Base-by-base conservation (phyloP, 2,797 vertebrate species). In the Dallia pectoralis region DNA sequence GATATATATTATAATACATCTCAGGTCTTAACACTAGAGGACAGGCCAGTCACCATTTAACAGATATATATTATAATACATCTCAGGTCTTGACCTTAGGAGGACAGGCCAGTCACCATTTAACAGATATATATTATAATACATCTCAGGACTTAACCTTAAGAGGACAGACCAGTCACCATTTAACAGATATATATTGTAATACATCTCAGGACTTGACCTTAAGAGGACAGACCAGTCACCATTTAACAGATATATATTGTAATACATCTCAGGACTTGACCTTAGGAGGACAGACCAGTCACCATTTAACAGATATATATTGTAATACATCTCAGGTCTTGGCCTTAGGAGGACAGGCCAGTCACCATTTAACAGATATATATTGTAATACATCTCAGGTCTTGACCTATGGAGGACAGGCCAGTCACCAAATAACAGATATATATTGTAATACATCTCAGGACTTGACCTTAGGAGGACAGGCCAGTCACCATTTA, bases 1-100 rank as follows among this genome's bases (percentile, higher is more conserved):
- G 49, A n/a, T 9, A 40, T 40, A 6, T 9, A 40, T 40, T 5
- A 9, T 40, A 40, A 19, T 56, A n/a, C n/a, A n/a, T n/a, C n/a
- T 19, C 48, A 49, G 69, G 30, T 32, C n/a, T 12, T 19, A 18
- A 30, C 36, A 3, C 4, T 14, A 99, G 98, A 94, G 93, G 89
- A 97, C 94, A 32, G 4, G 15, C 44, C 12, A 33, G 6, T n/a
- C 5, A 15, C 49, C 19, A 4, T 51, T 51, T 49, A 19, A 53
- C 19, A 51, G 49, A n/a, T 9, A 40, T 40, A 6, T 9, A 40
- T 40, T 5, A 9, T 40, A 40, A 19, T 56, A n/a, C n/a, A n/a
- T n/a, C n/a, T 19, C 48, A 49, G 69, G 30, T 32, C n/a, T 12
- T 19, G 9, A n/a, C n/a, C n/a, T n/a, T n/a, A n/a, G n/a, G n/a